Base-by-base conservation (phyloP, 2,113 vertebrate species). In the Rhinolophus ferrumequinum region DNA sequence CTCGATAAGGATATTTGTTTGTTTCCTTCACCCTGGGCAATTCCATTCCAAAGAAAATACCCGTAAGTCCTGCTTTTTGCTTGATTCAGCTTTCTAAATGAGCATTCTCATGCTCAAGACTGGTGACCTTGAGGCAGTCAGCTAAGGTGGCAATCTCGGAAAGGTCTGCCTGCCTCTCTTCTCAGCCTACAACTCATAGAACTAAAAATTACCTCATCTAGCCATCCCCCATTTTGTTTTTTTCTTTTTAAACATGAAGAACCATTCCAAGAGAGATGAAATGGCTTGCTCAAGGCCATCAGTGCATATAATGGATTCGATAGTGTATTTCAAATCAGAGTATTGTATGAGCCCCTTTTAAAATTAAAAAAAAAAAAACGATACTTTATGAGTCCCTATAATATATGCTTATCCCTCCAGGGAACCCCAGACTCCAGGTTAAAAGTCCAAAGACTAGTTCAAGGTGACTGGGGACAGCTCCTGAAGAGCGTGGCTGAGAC, bases 21-120 rank as follows among this genome's bases (percentile, higher is more conserved):
- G 67, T 69, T 92, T 94, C 38, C 67, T 96, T 94, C 90, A 96
- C 80, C 54, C 44, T 60, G 82, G 28, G 22, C 56, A 90, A 72
- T 90, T 96, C 58, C 38, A 84, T 79, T 84, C 66, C 41, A 77
- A 41, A 88, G 80, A 86, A 91, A 89, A 92, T 80, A 64, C 19
- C 60, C 92, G 47, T 52, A 89, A 75, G 26, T 54, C 56, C 12
- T 82, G 67, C 21, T 58, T 90, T 88, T 94, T 67, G 77, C 67
- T 84, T 70, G 44, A 58, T 76, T 88, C 12, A 0, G 15, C 69
- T 92, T 88, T 85, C 85, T 80, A 90, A 80, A 28, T 52, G 83
- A 82, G 41, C 50, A 18, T 41, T 44, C 38, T 92, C 41, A 7
- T 80, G 54, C 35, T 95, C 70, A 35, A 2, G 50, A 54, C 64